Base-by-base conservation (phyloP, 2,888 invertebrate genomes). In the Caenorhabditis sp. region DNA sequence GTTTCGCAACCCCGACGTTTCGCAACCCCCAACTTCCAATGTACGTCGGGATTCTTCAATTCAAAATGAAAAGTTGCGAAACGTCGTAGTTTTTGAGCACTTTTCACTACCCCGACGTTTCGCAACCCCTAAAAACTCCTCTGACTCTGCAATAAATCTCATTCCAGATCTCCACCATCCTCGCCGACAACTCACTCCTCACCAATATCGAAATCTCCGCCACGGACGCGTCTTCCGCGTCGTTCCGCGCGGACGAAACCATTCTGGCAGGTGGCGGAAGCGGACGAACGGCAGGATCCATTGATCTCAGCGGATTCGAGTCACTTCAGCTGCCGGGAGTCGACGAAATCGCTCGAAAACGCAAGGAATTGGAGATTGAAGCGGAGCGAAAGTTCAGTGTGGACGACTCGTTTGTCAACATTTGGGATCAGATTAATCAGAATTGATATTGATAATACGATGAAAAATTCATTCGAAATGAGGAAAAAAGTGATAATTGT, bases 221-320 rank as follows among this genome's bases (percentile, higher is more conserved):
- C 56, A 26, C 28, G 9, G 67, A 26, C 20, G 5, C 22, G 4
- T n/a, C 47, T 47, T 60, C 40, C 37, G 6, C 58, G 1, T 58
- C 60, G 3, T 24, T 44, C 24, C 22, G 22, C n/a, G 32, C 35
- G 1, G 24, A 68, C 37, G 67, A 68, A 44, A 68, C 67, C 9
- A 44, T 68, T 40, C 44, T 68, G 40, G 67, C 67, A 26, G 44
- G 40, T 13, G 56, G 56, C 22, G 67, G 67, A 37, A 47, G 40
- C 40, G 40, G 47, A 47, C n/a, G 18, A 47, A n/a, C 18, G 2
- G 20, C 47, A 3, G 18, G 18, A 3, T 3, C n/a, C 47, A n/a
- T 47, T 4, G 20, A 47, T 2, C 1, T 18, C 18, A 18, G 18
- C 11, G 47, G 47, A 18, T 47, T 18, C 47, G 47, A 47, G n/a